Conservation (phyloP, 2,888 invertebrate genomes). For the Sinelater perroti region DNA sequence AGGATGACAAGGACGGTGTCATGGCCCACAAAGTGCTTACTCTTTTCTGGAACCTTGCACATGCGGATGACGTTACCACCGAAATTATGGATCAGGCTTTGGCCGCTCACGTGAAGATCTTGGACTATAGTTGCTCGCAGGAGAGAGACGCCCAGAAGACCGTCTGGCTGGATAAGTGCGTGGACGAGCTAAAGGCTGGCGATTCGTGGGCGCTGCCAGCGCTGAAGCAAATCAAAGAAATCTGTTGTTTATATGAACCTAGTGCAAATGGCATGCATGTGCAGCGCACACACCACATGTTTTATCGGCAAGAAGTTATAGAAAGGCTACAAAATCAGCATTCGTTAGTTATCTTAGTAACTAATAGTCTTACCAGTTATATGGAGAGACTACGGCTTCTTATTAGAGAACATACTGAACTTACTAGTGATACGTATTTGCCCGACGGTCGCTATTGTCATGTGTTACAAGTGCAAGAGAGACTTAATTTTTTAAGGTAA, state of each 20-base stretch:
- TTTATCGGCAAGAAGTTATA: slow-evolving; percentile 70
- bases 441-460: slow-evolving; percentile 93
- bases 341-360: slow-evolving; percentile 91
- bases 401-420: slow-evolving; percentile 74
- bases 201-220: slow-evolving; percentile 95
- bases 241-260: slow-evolving; percentile 93
- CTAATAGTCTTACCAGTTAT: slow-evolving; percentile 89
- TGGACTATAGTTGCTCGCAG: slow-evolving; percentile 97
- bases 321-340: slow-evolving; percentile 91
- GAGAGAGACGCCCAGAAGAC: slow-evolving; percentile 96
- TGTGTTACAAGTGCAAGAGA: slow-evolving; percentile 90
- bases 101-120: slow-evolving; percentile 93
- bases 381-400: slow-evolving; percentile 84
- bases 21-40: slow-evolving; percentile 98
- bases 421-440: slow-evolving; percentile 80
- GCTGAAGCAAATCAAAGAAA: slow-evolving; percentile 93
- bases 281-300: slow-evolving; percentile 67
- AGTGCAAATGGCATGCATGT: slow-evolving; percentile 68
- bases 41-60: slow-evolving; percentile 95
- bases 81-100: slow-evolving; percentile 98
- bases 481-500: slow-evolving; percentile 83
- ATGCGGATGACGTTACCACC: slow-evolving; percentile 94
- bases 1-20: slow-evolving; percentile 98
- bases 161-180: slow-evolving; percentile 92
- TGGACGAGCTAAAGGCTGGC: slow-evolving; percentile 89